Evolutionary conservation across 2,113 vertebrate genomes (phyloP).

Genomic region (Myotis davidii): DNA sequence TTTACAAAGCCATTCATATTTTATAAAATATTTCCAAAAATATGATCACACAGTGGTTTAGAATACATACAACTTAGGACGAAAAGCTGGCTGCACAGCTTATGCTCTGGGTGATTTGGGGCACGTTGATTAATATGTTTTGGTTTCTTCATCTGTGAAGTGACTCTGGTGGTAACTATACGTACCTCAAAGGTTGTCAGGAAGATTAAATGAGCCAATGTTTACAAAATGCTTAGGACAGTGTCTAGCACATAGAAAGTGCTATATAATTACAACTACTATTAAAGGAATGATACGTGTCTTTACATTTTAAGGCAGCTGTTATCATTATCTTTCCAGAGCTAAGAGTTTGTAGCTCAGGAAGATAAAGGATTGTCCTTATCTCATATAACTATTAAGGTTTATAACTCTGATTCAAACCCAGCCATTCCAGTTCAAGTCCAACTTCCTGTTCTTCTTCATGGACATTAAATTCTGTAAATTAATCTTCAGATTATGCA

Average conservation of each 20-base stretch:
- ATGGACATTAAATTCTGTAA: slow-evolving; percentile 31
- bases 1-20: slow-evolving; percentile 51
- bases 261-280: background rate
- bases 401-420: slow-evolving; percentile 30
- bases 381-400: background rate
- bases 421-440: background rate
- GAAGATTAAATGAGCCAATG: slow-evolving; percentile 9
- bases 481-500: slow-evolving; percentile 60
- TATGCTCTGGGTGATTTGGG: background rate
- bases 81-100: background rate
- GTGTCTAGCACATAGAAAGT: background rate
- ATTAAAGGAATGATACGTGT: slow-evolving; percentile 11
- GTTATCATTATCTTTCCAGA: slow-evolving; percentile 22
- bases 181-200: background rate
- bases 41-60: background rate
- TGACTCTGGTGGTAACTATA: background rate
- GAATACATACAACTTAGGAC: background rate
- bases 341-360: background rate
- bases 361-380: background rate
- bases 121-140: background rate
- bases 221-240: slow-evolving; percentile 11
- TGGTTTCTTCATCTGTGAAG: slow-evolving; percentile 42
- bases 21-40: slow-evolving; percentile 37
- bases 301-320: background rate
- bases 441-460: slow-evolving; percentile 13